Evolutionary conservation across 2,113 vertebrate species (phyloP), one percentile per base, ranked within the genome.

Genomic region (Calidris pygmaea): DNA sequence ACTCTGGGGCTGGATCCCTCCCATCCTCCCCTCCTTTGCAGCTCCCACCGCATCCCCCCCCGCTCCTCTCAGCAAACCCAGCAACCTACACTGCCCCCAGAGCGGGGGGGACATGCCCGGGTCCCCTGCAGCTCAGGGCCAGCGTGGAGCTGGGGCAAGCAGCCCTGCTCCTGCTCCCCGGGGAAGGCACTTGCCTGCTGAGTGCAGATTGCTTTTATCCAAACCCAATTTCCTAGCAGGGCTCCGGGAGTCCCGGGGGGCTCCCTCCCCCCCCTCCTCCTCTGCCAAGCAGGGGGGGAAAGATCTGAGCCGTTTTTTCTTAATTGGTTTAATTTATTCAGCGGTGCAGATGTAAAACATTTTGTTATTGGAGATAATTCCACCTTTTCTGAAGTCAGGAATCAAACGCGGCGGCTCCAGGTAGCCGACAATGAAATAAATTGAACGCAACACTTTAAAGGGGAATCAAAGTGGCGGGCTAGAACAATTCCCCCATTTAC

Each of bases 351-450:
- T 91, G 95, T 95, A 94, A 94, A 97, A 90, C 96, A 86, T 97
- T 98, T 97, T 97, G 96, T 96, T 98, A 96, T 79, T 92, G 97
- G 96, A 95, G 97, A 97, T 97, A 97, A 97, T 96, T 93, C 95
- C 9, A 50, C 84, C 76, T 96, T 95, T 94, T 95, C 97, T 95
- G 52, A 96, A 87, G 94, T 41, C 8, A 1, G 79, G 94, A 93
- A 91, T 96, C 92, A 94, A 95, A 90, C 4, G 2, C 94, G 10
- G 85, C 3, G 53, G 97, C 97, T 98, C 94, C 97, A 97, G 98
- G 98, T 98, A 98, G 98, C 96, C 96, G 83, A 95, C 98, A 98
- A 97, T 95, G 97, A 97, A 98, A 96, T 96, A 97, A 97, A 98
- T 98, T 96, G 98, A 96, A 97, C 80, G 93, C 95, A 96, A 45